Evolutionary conservation across 2,888 invertebrate genomes (phyloP).

Genomic region (Melieria omissa): DNA sequence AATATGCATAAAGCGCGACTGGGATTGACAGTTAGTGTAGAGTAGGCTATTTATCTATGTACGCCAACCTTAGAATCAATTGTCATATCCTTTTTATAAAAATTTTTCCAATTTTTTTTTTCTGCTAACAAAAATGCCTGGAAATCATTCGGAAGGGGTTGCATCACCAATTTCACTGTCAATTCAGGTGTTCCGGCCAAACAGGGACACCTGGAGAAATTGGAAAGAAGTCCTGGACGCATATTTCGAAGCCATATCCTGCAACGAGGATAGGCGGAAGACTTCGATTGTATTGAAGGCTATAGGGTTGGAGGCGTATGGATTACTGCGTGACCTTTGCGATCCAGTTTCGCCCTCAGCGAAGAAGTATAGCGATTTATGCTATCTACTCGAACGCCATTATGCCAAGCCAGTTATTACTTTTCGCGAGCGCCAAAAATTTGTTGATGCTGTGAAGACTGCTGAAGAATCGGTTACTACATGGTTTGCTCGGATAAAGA

Average conservation of each 20-base stretch:
- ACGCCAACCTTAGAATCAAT: too few relatives aligned
- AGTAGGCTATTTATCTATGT: too few relatives aligned
- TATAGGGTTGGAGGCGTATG: conserved; percentile 40
- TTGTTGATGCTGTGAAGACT: conserved; percentile 34
- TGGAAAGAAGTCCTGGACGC: too few relatives aligned
- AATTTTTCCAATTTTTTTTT: too few relatives aligned
- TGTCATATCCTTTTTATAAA: too few relatives aligned
- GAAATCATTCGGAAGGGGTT: too few relatives aligned
- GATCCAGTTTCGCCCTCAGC: conserved; percentile 34
- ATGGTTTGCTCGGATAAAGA: conserved; percentile 17
- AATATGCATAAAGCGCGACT: too few relatives aligned
- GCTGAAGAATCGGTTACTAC: background rate
- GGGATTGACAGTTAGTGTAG: too few relatives aligned
- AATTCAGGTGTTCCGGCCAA: too few relatives aligned
- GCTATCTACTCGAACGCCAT: conserved; percentile 25
- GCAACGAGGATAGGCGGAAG: conserved; percentile 37
- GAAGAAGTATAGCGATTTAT: conserved; percentile 30
- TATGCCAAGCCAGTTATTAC: conserved; percentile 37
- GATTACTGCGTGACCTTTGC: conserved; percentile 38
- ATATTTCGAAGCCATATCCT: conserved; percentile 34
- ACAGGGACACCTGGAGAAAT: too few relatives aligned
- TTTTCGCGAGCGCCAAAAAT: conserved; percentile 27
- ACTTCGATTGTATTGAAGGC: conserved; percentile 36
- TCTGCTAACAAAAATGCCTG: too few relatives aligned
- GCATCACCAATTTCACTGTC: too few relatives aligned